Evolutionary conservation across 2,888 invertebrate species (phyloP).

Genomic region (Perizoma affinitatum): DNA sequence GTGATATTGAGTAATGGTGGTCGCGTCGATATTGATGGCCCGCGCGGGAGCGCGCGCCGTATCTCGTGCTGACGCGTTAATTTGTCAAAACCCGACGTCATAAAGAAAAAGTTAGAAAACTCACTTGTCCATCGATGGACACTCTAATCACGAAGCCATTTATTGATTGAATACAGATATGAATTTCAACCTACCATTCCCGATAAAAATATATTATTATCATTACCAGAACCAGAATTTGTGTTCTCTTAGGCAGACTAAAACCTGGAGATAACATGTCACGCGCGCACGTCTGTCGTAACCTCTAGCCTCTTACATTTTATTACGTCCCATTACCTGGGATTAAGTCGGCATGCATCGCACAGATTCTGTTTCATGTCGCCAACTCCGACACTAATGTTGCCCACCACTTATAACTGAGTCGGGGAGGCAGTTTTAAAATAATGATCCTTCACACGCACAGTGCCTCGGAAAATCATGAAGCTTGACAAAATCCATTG

Average conservation of each 20-base stretch:
- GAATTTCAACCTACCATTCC: conserved; percentile 3
- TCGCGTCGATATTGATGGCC: conserved; percentile 74
- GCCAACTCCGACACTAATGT: conserved; percentile 58
- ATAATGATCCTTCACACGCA: conserved; percentile 47
- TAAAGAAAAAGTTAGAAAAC: conserved; percentile 66
- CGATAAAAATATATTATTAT: conserved; percentile 4
- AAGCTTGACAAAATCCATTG: conserved; percentile 54
- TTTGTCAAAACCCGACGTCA: conserved; percentile 75
- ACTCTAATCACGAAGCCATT: conserved; percentile 32
- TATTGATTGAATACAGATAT: conserved; percentile 32
- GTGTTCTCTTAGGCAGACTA: conserved; percentile 60
- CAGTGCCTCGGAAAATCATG: conserved; percentile 49
- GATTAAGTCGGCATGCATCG: conserved; percentile 76
- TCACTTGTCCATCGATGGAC: conserved; percentile 44
- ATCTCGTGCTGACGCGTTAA: conserved; percentile 71
- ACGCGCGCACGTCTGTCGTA: conserved; percentile 79
- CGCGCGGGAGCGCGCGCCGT: conserved; percentile 59
- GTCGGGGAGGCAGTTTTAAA: conserved; percentile 57
- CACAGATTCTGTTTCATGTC: conserved; percentile 69
- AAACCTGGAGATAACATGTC: conserved; percentile 72
- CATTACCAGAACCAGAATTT: conserved; percentile 55
- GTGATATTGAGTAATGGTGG: conserved; percentile 79
- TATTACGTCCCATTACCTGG: conserved; percentile 78
- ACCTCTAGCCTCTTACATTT: conserved; percentile 78
- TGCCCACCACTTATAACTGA: conserved; percentile 54